Base-by-base conservation (phyloP, 2,888 invertebrate species). In the Pycnomerus fuliginosus region DNA sequence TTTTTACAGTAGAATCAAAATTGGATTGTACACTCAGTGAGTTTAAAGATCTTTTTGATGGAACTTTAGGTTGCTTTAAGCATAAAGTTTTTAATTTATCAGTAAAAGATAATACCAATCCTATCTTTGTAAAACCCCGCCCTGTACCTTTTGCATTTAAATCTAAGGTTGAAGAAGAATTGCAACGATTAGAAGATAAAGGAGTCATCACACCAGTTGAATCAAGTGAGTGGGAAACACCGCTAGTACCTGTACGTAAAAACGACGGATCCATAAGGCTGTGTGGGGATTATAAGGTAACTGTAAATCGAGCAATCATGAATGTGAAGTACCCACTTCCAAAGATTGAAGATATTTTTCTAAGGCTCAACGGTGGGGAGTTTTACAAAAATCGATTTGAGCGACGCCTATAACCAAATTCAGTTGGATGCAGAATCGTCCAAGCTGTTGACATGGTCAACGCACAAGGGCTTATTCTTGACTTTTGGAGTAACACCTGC, bases 381-480 rank as follows among this genome's bases (percentile, higher is more conserved):
- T 17, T 57, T 52, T 42, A 29, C 35, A 3, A 35, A 25, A 25
- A 32, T 39, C 8, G 32, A 39, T 25, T 24, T 39, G 8, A 32
- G 24, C 8, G 5, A 31, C 14, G 68, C 67, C 0, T 68, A 68
- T 49, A 58, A 61, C 32, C 69, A 71, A 48, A 41, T 66, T 1
- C 48, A 48, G 22, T 28, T 67, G 11, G 55, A 59, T 17, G 55
- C 64, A n/a, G 48, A 60, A 23, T 52, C 67, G 1, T 50, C 55
- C 25, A 50, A 56, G 12, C 29, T 61, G 5, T 46, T 56, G 12
- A 59, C 67, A 1, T 54, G 62, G 24, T 55, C 50, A 16, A 69
- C 68, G 1, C 65, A 65, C 17, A 57, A 60, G 24, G 69, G 70
- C 0, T 32, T 70, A 2, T 71, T 54, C 42, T 42, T 70, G 16